Evolutionary conservation across 2,797 vertebrate genomes (phyloP).

Genomic region (Varecia variegata): DNA sequence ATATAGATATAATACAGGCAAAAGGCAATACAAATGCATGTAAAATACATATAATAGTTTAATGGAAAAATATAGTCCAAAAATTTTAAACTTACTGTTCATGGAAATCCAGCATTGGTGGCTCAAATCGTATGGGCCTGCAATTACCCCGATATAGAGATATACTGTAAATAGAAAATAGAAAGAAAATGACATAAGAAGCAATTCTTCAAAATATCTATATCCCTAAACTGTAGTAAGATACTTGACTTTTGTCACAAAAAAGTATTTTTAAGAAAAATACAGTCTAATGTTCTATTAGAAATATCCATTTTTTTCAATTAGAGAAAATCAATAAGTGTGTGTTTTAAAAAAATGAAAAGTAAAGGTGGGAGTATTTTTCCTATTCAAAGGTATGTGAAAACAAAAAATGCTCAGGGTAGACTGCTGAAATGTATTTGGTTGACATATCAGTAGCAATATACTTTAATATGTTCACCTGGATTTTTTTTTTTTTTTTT

Average conservation of each 20-base stretch:
- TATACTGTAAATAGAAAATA: constrained; percentile 86
- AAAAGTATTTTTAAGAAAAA: constrained; percentile 1
- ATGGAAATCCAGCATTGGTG: constrained; percentile 99
- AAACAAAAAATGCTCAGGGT: not conserved
- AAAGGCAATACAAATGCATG: not conserved
- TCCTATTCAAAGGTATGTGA: not conserved
- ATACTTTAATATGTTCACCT: constrained; percentile 4
- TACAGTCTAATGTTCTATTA: not conserved
- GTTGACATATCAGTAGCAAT: not conserved
- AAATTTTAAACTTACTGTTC: constrained; percentile 93
- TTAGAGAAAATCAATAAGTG: not conserved
- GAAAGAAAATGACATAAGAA: constrained; percentile 74
- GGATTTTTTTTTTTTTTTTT: constrained; percentile 21
- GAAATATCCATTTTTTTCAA: not conserved
- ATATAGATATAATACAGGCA: not conserved
- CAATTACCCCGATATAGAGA: constrained; percentile 94
- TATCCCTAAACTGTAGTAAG: not conserved
- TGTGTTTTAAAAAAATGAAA: not conserved
- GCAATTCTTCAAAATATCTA: constrained; percentile 6
- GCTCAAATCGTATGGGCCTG: constrained; percentile 97
- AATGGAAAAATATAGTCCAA: not conserved
- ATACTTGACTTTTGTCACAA: not conserved
- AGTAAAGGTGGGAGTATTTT: not conserved
- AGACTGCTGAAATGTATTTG: not conserved
- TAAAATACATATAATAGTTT: not conserved